Evolutionary conservation across 2,888 invertebrate species (phyloP).

Genomic region (Chaitophorus viminalis): DNA sequence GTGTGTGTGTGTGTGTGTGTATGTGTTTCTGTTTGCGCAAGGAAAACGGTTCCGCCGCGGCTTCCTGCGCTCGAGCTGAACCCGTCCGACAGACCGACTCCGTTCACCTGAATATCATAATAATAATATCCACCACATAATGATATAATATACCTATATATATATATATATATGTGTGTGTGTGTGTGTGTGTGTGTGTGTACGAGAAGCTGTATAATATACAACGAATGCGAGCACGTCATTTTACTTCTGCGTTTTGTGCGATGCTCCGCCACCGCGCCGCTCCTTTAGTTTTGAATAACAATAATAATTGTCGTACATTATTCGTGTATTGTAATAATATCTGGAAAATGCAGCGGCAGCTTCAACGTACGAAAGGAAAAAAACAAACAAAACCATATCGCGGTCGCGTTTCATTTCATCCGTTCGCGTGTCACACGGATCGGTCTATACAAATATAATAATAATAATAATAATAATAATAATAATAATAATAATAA

Average conservation of each 20-base stretch:
- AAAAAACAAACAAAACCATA: not conserved
- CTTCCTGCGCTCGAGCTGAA: not conserved
- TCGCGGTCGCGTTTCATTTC: not conserved
- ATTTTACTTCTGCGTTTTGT: too few species aligned
- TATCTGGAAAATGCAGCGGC: not conserved
- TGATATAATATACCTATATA: too few species aligned
- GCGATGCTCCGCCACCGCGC: too few species aligned
- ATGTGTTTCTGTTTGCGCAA: not conserved
- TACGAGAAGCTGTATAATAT: too few species aligned
- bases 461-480: too few species aligned
- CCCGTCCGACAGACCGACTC: not conserved
- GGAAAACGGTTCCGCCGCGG: constrained; percentile 7
- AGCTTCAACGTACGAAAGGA: not conserved
- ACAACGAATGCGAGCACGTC: too few species aligned
- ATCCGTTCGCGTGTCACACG: not conserved
- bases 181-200: too few species aligned
- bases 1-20: not conserved
- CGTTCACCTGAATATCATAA: not conserved
- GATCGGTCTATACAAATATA: too few species aligned
- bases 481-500: too few species aligned
- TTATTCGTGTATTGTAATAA: not conserved
- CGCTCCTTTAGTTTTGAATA: too few species aligned
- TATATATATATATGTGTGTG: too few species aligned
- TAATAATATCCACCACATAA: too few species aligned
- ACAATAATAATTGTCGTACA: not conserved